Percentiles rank a stretch among this genome's conserved stretches.
phyloP scores from a whole-genome alignment of 2,113 vertebrate species.

The Danio rerio region GRCz12tu NC_133180.1:70156001-70156500 shows the following conservation, averaged over 20 bases:
- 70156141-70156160: no score
- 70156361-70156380: conserved; percentile 3
- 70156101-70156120: no score
- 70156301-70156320: background rate
- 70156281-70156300: conserved; percentile 7
- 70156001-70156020: no score
- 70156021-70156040: no score
- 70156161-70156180: no score
- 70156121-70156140: no score
- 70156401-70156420: background rate
- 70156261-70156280: conserved; percentile 6
- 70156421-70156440: background rate
- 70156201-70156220: background rate
- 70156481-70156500: background rate
- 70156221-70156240: conserved; percentile 19
- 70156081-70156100: no score
- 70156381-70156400: background rate
- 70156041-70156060: no score
- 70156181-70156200: background rate
- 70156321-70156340: background rate
- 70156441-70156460: background rate
- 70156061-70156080: no score
- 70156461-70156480: background rate
- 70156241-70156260: conserved; percentile 21
- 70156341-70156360: background rate